Evolutionary conservation across 2,113 vertebrate species (phyloP), one percentile per base, ranked within the genome.

Genomic region (Sardina pilchardus): DNA sequence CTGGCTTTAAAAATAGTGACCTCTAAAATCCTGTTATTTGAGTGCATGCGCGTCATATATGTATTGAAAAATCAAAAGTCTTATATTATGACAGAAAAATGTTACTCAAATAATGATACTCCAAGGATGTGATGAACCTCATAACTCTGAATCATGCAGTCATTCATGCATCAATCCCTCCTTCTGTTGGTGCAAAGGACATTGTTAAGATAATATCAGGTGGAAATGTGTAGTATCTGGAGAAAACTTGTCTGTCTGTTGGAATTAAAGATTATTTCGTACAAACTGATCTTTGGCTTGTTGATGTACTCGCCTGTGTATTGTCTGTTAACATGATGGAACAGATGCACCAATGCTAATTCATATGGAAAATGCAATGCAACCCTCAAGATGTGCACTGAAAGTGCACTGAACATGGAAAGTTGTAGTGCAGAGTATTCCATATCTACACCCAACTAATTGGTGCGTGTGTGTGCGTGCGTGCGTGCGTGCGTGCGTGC

Each of bases 31-130:
- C 30, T 34, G 26, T 34, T 34, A 75, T 34, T 75, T 34, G 67
- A 75, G 67, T 75, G 67, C 67, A 75, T 75, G 67, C 36, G 67
- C 67, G 67, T 34, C 26, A 75, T 75, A 75, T 36, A 75, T 30
- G 12, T 5, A 75, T 36, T 36, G 16, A 75, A 34, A 75, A 75
- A 75, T 75, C 14, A 75, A 36, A 30, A 12, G 4, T 75, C 3
- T 75, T 34, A 71, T 71, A 75, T 75, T 75, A 75, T 75, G 67
- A 75, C 67, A 75, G 67, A 36, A 36, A n/a, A 75, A 75, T 34
- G 30, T 12, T 75, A 75, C 67, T 75, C 67, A 36, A 75, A 75
- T 75, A 75, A 36, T 75, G 36, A 36, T 75, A 14, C 36, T 10
- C 14, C 36, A 75, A 75, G 67, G 30, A 75, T 75, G 67, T 36